A percentile compares a stretch with the other conserved stretches of the same genome.
Evolutionary conservation across 2,888 invertebrate genomes (phyloP).

Genomic region (Lathronympha strigana): DNA sequence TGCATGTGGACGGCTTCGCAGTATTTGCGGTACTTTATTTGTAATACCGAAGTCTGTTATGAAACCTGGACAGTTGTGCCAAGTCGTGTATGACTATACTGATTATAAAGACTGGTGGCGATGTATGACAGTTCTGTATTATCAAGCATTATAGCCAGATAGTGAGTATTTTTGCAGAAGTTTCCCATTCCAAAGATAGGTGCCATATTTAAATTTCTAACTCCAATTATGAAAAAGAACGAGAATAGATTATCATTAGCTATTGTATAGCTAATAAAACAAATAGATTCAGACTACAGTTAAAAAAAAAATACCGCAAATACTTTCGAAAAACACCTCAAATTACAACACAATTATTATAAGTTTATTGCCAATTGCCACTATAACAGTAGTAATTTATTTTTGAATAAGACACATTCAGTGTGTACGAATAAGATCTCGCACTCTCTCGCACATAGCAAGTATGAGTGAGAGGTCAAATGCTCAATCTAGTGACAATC

Average conservation of each 20-base stretch:
- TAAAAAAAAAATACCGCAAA: background rate
- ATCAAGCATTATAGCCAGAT: too few relatives aligned
- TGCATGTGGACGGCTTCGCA: background rate
- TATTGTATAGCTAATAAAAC: too few relatives aligned
- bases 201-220: background rate
- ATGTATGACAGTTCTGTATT: too few relatives aligned
- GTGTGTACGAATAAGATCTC: background rate
- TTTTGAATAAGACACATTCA: conserved; percentile 28
- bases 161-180: too few relatives aligned
- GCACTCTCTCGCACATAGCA: background rate
- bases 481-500: conserved; percentile 26
- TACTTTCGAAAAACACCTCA: background rate
- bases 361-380: conserved; percentile 41
- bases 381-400: conserved; percentile 9
- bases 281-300: background rate
- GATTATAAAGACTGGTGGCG: too few relatives aligned
- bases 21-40: conserved; percentile 9
- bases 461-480: background rate
- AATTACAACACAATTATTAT: conserved; percentile 16
- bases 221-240: too few relatives aligned
- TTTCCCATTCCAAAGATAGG: too few relatives aligned
- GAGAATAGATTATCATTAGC: too few relatives aligned
- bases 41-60: background rate
- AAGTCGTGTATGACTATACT: too few relatives aligned
- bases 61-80: background rate